Conservation (phyloP, 2,797 vertebrate species). For the Siniperca obscura region DNA sequence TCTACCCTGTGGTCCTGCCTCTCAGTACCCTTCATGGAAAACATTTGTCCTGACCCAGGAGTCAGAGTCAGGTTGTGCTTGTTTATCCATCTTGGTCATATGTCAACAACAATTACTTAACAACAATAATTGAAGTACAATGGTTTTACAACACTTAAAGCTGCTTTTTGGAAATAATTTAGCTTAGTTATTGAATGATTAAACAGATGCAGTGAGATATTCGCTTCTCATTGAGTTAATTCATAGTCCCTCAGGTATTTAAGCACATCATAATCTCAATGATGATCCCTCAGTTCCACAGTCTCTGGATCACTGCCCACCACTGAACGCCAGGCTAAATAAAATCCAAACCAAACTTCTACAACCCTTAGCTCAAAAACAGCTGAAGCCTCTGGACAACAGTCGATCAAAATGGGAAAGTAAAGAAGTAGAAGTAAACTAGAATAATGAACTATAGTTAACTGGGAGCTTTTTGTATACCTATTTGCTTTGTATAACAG, state of each 20-base stretch:
- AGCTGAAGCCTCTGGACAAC: conserved; percentile 29
- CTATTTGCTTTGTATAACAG: conserved; percentile 40
- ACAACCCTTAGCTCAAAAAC: conserved; percentile 25
- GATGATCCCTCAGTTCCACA: conserved; percentile 45
- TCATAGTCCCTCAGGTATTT: conserved; percentile 41
- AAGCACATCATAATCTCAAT: conserved; percentile 49
- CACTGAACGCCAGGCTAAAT: conserved; percentile 47
- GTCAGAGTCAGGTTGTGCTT: conserved; percentile 34
- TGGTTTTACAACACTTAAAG: not conserved
- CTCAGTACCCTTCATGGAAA: conserved; percentile 54
- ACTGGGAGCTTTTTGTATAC: conserved; percentile 9
- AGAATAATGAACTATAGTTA: conserved; percentile 22
- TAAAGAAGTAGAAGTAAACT: conserved; percentile 13
- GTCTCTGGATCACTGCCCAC: conserved; percentile 43
- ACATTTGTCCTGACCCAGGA: conserved; percentile 39
- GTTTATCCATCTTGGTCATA: conserved; percentile 55
- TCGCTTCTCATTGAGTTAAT: conserved; percentile 22
- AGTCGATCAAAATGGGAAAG: conserved; percentile 19
- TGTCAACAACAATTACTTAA: conserved; percentile 40
- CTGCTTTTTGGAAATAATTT: conserved; percentile 13
- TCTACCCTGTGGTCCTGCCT: conserved; percentile 15
- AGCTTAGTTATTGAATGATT: conserved; percentile 23
- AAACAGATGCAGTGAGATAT: conserved; percentile 28
- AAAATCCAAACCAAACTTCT: conserved; percentile 42
- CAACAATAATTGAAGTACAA: no score